Evolutionary conservation across 1,140 invertebrate genomes (phyloP).

Genomic region (Orussus abietinus): DNA sequence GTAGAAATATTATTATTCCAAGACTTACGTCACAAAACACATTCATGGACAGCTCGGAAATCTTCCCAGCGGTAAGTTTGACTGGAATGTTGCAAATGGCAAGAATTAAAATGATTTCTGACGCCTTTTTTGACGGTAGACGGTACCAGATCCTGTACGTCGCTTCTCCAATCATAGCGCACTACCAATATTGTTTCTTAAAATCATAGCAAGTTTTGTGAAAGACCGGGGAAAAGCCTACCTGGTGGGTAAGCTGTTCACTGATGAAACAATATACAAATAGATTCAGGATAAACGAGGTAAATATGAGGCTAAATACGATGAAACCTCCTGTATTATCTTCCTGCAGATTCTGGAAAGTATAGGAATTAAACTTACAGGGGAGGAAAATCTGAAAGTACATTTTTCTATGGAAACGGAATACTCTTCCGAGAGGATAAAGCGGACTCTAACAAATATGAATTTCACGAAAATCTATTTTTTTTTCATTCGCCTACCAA

Average conservation of each 20-base stretch:
- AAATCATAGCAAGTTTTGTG: background rate
- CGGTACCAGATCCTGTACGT: constrained; percentile 33
- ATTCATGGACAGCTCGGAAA: constrained; percentile 24
- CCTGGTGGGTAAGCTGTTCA: constrained; percentile 27
- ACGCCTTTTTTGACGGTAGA: constrained; percentile 19
- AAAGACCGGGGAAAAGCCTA: constrained; percentile 11
- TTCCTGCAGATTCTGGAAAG: background rate
- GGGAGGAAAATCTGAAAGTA: too few species aligned
- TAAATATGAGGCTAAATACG: constrained; percentile 18
- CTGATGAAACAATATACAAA: constrained; percentile 34
- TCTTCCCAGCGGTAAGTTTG: constrained; percentile 31
- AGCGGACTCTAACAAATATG: too few species aligned
- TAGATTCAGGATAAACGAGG: constrained; percentile 27
- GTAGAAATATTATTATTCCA: constrained; percentile 6
- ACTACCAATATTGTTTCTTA: constrained; percentile 16
- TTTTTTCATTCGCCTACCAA: too few species aligned
- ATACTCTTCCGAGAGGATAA: too few species aligned
- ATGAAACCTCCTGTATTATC: constrained; percentile 1
- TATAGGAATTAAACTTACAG: too few species aligned
- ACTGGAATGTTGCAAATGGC: constrained; percentile 21
- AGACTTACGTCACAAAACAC: constrained; percentile 32
- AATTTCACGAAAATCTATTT: too few species aligned
- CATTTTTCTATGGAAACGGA: too few species aligned
- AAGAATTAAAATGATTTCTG: constrained; percentile 27
- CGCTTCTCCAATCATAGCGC: constrained; percentile 22